A percentile compares a stretch with the other conserved stretches of the same genome.
These are phyloP conservation scores for Cheilosia variabilis DNA, from an alignment of 2,888 invertebrate species.

Conservation along the genomic window DNA sequence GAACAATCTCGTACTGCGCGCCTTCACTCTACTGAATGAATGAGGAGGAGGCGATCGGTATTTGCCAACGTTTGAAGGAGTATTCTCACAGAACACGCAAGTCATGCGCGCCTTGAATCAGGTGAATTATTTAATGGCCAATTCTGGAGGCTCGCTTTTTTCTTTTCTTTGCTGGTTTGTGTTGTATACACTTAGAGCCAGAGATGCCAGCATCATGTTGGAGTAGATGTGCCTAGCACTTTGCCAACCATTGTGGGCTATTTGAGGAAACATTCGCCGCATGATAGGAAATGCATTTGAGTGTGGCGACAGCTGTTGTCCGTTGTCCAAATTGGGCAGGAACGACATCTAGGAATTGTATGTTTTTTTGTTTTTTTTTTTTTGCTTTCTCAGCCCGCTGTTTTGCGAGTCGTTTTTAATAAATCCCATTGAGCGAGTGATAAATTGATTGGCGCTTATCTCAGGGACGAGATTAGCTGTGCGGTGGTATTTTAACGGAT, in stretches of 20 bases:
- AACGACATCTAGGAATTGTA: constrained; percentile 47
- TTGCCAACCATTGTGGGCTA: constrained; percentile 17
- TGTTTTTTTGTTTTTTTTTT: not conserved
- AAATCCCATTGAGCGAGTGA: constrained; percentile 66
- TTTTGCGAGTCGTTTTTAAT: constrained; percentile 63
- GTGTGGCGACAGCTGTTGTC: constrained; percentile 71
- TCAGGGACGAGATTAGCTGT: constrained; percentile 53
- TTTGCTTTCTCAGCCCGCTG: not conserved
- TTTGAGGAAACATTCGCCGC: constrained; percentile 54
- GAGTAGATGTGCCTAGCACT: constrained; percentile 50
- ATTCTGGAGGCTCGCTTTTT: constrained; percentile 47
- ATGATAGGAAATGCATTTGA: constrained; percentile 66
- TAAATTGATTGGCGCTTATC: constrained; percentile 75
- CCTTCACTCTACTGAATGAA: constrained; percentile 56
- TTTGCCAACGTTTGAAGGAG: constrained; percentile 54
- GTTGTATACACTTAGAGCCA: constrained; percentile 20
- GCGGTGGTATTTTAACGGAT: constrained; percentile 55
- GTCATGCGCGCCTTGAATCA: constrained; percentile 74
- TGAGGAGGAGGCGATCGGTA: constrained; percentile 59
- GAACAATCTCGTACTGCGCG: not conserved
- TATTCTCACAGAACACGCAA: constrained; percentile 72
- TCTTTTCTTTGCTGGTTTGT: constrained; percentile 10
- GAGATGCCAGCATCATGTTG: constrained; percentile 66
- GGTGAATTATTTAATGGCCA: constrained; percentile 75
- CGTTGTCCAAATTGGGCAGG: constrained; percentile 63